phyloP scores from a whole-genome alignment of 2,797 vertebrate species.

The Melanotaenia trifasciata region DNA sequence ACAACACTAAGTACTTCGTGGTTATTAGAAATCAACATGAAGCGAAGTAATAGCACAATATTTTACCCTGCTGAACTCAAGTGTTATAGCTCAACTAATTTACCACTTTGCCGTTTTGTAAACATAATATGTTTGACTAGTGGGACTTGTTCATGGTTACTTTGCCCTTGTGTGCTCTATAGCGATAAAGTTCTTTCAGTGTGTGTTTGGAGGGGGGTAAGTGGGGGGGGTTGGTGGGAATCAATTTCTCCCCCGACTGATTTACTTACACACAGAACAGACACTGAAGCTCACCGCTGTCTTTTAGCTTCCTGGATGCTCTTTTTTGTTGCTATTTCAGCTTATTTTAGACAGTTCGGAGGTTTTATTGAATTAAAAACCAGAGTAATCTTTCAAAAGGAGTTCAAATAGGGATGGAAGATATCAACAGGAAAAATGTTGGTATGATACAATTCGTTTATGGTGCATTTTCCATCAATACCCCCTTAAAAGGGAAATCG shows the following conservation, averaged over 20 bases:
- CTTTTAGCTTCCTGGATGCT: conserved; percentile 44
- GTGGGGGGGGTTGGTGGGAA: conserved; percentile 32
- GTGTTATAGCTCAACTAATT: conserved; percentile 73
- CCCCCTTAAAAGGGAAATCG: no score
- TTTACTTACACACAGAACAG: conserved; percentile 64
- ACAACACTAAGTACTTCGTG: conserved; percentile 32
- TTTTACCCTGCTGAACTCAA: conserved; percentile 32
- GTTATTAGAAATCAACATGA: conserved; percentile 46
- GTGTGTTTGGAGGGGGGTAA: neutral
- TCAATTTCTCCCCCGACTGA: conserved; percentile 80
- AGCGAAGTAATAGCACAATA: conserved; percentile 38
- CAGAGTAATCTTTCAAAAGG: conserved; percentile 8
- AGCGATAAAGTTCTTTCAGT: conserved; percentile 75
- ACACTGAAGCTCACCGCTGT: conserved; percentile 42
- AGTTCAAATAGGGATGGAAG: neutral
- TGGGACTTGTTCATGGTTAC: conserved; percentile 77
- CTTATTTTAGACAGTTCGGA: conserved; percentile 21
- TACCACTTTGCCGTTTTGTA: conserved; percentile 75
- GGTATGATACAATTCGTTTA: no score
- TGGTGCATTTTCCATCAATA: no score
- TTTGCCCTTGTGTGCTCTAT: conserved; percentile 77
- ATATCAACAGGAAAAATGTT: no score
- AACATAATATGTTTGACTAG: conserved; percentile 75
- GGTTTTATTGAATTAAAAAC: conserved; percentile 28
- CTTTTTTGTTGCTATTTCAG: conserved; percentile 44